These are phyloP conservation scores for Schrankia costaestrigalis DNA, from an alignment of 2,888 invertebrate species.

Conservation along the genomic window DNA sequence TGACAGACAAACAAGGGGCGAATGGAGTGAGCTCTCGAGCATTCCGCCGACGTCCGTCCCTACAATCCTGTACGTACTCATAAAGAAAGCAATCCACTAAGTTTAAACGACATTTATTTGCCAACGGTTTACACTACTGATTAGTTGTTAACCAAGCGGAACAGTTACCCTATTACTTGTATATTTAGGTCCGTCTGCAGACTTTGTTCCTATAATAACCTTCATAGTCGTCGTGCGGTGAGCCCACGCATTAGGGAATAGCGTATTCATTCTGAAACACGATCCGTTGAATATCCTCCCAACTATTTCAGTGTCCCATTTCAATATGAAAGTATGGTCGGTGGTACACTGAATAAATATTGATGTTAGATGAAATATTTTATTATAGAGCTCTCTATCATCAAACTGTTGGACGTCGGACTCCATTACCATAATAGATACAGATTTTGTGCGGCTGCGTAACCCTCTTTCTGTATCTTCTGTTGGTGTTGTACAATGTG, in stretches of 20 bases:
- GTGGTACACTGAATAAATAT: constrained; percentile 28
- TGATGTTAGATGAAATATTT: constrained; percentile 31
- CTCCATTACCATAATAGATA: constrained; percentile 60
- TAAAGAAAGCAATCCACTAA: constrained; percentile 37
- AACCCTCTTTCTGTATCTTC: constrained; percentile 55
- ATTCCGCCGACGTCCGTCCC: constrained; percentile 35
- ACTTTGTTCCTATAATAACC: too few species aligned
- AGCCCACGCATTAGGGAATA: constrained; percentile 12
- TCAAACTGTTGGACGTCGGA: constrained; percentile 38
- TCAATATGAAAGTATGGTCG: constrained; percentile 20
- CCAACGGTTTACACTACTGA: constrained; percentile 29
- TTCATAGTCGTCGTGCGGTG: too few species aligned
- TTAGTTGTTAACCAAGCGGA: too few species aligned
- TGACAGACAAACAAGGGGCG: constrained; percentile 50
- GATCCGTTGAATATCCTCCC: constrained; percentile 8
- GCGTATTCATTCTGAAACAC: constrained; percentile 17
- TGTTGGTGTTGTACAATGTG: constrained; percentile 48
- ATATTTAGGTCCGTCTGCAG: too few species aligned
- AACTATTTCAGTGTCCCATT: constrained; percentile 15
- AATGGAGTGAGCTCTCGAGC: constrained; percentile 51
- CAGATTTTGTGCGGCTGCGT: constrained; percentile 49
- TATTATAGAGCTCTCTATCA: constrained; percentile 27
- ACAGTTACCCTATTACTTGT: too few species aligned
- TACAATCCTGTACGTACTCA: constrained; percentile 30
- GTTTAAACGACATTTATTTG: constrained; percentile 39